A percentile compares a stretch with the other conserved stretches of the same genome.
Evolutionary conservation across 2,113 vertebrate species (phyloP).

Genomic region (Microcebus tavaratra): DNA sequence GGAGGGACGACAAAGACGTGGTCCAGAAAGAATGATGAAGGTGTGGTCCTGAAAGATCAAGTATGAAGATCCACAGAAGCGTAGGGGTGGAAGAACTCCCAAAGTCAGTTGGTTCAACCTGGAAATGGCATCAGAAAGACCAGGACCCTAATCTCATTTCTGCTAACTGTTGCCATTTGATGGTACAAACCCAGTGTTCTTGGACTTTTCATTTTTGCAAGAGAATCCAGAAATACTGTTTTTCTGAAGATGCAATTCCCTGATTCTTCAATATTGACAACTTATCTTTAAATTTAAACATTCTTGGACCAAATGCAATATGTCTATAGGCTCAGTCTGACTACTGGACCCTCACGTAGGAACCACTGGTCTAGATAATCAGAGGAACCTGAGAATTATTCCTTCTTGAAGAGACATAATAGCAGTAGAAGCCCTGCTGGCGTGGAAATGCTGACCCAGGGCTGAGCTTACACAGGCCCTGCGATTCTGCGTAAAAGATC

Average conservation of each 20-base stretch:
- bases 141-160: not conserved
- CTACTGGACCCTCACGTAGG: not conserved
- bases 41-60: not conserved
- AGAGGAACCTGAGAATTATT: not conserved
- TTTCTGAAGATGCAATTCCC: not conserved
- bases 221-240: not conserved
- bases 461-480: not conserved
- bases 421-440: not conserved
- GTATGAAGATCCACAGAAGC: not conserved
- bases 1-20: not conserved
- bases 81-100: rapidly evolving
- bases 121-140: not conserved
- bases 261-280: not conserved
- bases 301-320: not conserved
- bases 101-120: not conserved
- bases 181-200: not conserved
- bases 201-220: not conserved
- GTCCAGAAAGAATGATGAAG: not conserved
- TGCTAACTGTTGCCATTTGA: not conserved
- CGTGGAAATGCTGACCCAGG: not conserved
- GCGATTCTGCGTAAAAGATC: not conserved
- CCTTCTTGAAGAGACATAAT: not conserved
- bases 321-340: not conserved
- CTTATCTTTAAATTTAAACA: constrained; percentile 16
- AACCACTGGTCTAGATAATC: not conserved